These are phyloP conservation scores for Drepana arcuata DNA, from an alignment of 1,140 invertebrate species.

Conservation along the genomic window DNA sequence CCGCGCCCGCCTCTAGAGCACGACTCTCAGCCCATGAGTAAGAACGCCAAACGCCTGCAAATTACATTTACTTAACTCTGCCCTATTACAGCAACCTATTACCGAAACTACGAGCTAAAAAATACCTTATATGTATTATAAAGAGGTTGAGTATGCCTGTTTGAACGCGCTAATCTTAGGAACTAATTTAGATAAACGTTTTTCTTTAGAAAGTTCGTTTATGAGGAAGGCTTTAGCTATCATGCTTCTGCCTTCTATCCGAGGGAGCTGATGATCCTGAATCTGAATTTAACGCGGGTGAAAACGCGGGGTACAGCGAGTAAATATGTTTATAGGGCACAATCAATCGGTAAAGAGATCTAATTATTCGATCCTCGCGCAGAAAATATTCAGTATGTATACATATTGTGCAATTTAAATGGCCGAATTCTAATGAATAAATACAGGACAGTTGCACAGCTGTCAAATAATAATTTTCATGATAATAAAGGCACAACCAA, in stretches of 20 bases:
- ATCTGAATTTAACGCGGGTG: too few relatives aligned
- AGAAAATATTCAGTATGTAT: too few relatives aligned
- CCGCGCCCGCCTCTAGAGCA: constrained; percentile 89
- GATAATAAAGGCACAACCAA: too few relatives aligned
- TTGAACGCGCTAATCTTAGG: not conserved
- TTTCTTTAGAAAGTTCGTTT: not conserved
- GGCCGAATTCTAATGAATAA: too few relatives aligned
- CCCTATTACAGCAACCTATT: not conserved
- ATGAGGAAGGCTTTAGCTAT: not conserved
- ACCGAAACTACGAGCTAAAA: not conserved
- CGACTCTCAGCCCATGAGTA: constrained; percentile 78
- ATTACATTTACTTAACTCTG: not conserved
- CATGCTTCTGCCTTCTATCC: not conserved
- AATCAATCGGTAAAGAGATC: too few relatives aligned
- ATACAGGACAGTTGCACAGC: too few relatives aligned
- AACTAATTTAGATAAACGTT: not conserved
- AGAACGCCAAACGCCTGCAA: constrained; percentile 74
- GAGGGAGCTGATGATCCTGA: too few relatives aligned
- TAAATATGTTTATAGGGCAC: too few relatives aligned
- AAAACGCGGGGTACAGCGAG: too few relatives aligned
- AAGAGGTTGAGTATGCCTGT: not conserved
- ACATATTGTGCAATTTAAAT: too few relatives aligned
- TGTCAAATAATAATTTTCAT: too few relatives aligned
- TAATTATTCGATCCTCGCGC: too few relatives aligned
- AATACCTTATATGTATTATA: not conserved